These are phyloP conservation scores for Palaemon carinicauda DNA, from an alignment of 1,140 invertebrate species.

Conservation along the genomic window DNA sequence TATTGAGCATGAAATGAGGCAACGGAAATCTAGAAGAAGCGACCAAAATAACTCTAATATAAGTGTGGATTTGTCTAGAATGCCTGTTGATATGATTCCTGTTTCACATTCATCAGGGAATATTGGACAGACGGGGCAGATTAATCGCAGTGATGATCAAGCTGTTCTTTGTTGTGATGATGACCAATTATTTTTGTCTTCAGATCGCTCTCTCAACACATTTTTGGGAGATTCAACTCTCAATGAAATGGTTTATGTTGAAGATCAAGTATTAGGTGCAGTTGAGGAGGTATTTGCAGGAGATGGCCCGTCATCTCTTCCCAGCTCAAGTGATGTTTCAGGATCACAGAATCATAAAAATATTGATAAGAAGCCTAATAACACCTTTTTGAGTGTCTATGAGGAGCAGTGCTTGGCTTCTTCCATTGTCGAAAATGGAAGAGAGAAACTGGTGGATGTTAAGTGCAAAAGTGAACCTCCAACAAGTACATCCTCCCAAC, in stretches of 20 bases:
- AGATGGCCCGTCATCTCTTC: not conserved
- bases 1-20: not conserved
- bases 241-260: constrained; percentile 47
- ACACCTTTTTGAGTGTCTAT: constrained; percentile 7
- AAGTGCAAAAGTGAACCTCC: constrained; percentile 46
- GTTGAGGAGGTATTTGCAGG: constrained; percentile 46
- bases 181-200: constrained; percentile 31
- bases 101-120: not conserved
- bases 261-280: constrained; percentile 43
- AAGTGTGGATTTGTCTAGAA: not conserved
- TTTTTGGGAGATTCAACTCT: constrained; percentile 27
- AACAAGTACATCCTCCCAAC: not conserved
- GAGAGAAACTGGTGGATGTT: constrained; percentile 26
- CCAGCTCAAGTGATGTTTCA: constrained; percentile 11
- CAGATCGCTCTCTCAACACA: constrained; percentile 37
- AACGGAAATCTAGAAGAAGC: not conserved
- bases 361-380: not conserved
- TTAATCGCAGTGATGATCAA: not conserved
- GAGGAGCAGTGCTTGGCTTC: not conserved
- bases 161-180: constrained; percentile 6
- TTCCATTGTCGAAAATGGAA: not conserved
- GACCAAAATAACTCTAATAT: not conserved
- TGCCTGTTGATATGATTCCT: not conserved
- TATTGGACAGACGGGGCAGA: constrained; percentile 5
- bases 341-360: constrained; percentile 16